Evolutionary conservation across 1,140 invertebrate genomes (phyloP).

Genomic region (Drosophila funebris): DNA sequence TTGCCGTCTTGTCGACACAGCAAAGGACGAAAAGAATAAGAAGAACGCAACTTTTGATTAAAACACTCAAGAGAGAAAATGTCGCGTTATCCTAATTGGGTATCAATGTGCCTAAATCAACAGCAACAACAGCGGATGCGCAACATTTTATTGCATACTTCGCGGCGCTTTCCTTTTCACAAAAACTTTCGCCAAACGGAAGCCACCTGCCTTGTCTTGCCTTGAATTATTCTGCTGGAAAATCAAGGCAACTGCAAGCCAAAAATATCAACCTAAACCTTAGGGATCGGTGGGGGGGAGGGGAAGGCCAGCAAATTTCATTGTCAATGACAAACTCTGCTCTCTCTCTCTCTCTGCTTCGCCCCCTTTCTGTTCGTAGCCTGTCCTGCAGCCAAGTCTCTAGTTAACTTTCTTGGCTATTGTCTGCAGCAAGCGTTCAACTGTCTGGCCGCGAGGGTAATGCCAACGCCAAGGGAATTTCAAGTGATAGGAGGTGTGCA

Average conservation of each 20-base stretch:
- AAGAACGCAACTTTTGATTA: slow-evolving; percentile 67
- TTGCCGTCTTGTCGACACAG: slow-evolving; percentile 50
- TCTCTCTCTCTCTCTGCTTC: neutral
- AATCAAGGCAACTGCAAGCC: slow-evolving; percentile 29
- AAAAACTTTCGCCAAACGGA: slow-evolving; percentile 42
- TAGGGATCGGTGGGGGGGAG: no score
- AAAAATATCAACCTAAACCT: slow-evolving; percentile 45
- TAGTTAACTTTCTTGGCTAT: slow-evolving; percentile 74
- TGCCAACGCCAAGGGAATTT: neutral
- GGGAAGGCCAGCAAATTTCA: no score
- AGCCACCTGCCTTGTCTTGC: slow-evolving; percentile 26
- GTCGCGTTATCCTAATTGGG: slow-evolving; percentile 80
- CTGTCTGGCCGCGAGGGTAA: slow-evolving; percentile 31
- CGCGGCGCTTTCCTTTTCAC: slow-evolving; percentile 41
- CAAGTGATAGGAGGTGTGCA: neutral
- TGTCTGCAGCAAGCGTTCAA: slow-evolving; percentile 62
- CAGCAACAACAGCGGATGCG: slow-evolving; percentile 55
- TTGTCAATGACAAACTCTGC: slow-evolving; percentile 55
- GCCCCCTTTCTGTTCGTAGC: no score
- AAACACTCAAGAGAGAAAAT: slow-evolving; percentile 67
- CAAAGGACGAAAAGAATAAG: neutral
- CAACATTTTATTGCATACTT: slow-evolving; percentile 80
- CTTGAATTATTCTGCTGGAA: slow-evolving; percentile 43
- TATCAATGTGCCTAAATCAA: slow-evolving; percentile 79
- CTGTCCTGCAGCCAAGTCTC: slow-evolving; percentile 33